These are phyloP conservation scores for Lasius fuliginosus DNA, from an alignment of 2,888 invertebrate genomes.

Conservation along the genomic window DNA sequence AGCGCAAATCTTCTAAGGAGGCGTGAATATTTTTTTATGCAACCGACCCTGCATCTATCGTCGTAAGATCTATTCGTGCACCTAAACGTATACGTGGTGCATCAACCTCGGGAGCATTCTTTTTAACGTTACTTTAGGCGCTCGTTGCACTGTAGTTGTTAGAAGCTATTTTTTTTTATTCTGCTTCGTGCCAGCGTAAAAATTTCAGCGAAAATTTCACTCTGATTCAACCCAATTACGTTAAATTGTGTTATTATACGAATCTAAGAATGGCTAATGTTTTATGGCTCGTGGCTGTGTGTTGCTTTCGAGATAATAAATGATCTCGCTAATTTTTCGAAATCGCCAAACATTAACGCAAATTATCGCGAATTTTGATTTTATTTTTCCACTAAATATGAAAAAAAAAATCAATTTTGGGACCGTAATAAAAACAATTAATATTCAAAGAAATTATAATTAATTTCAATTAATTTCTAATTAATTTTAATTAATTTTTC, in stretches of 20 bases:
- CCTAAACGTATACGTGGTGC: slow-evolving; percentile 21
- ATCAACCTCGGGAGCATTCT: slow-evolving; percentile 36
- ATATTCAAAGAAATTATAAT: neutral
- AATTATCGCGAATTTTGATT: neutral
- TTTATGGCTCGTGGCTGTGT: neutral
- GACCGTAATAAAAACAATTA: neutral
- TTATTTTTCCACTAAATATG: neutral
- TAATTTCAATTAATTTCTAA: neutral
- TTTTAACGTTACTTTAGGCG: slow-evolving; percentile 24
- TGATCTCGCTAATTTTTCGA: neutral
- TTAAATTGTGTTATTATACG: slow-evolving; percentile 8
- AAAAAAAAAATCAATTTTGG: neutral
- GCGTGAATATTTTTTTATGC: neutral
- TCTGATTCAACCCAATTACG: neutral
- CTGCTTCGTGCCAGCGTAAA: neutral
- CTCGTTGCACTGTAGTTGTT: neutral
- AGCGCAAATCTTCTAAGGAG: neutral
- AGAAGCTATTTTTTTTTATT: slow-evolving; percentile 14
- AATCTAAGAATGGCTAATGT: neutral
- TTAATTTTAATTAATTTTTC: too few species aligned
- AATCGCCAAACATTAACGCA: neutral
- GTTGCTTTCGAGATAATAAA: neutral
- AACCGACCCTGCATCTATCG: slow-evolving; percentile 38
- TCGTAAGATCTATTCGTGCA: slow-evolving; percentile 35
- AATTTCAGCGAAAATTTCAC: slow-evolving; percentile 30